phyloP scores from a whole-genome alignment of 2,113 vertebrate species.

The Actenoides lindsayi region DNA sequence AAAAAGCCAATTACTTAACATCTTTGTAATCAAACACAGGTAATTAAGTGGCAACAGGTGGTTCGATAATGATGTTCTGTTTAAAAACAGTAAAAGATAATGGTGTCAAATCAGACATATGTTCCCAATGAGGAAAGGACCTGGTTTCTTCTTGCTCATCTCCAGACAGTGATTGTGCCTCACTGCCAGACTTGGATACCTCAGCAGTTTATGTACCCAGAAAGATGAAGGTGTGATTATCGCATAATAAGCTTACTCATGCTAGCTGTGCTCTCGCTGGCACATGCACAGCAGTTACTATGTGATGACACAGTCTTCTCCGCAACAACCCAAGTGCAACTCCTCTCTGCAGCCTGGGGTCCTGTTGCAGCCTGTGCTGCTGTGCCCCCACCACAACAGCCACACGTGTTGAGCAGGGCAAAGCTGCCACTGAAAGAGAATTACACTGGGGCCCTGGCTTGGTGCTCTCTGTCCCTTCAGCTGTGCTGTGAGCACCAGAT shows the following conservation, averaged over 20 bases:
- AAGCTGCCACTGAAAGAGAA: not conserved
- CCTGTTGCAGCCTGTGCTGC: not conserved
- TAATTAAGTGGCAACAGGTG: slow-evolving; percentile 46
- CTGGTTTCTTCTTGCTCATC: not conserved
- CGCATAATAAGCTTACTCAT: slow-evolving; percentile 62
- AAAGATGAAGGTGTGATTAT: slow-evolving; percentile 60
- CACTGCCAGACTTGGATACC: slow-evolving; percentile 21
- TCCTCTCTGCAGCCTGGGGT: not conserved
- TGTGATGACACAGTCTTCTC: slow-evolving; percentile 7
- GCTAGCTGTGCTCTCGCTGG: slow-evolving; percentile 55
- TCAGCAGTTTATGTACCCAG: slow-evolving; percentile 62
- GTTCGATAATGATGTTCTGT: slow-evolving; percentile 9
- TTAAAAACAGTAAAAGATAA: slow-evolving; percentile 46
- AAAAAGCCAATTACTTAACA: not conserved
- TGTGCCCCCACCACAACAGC: not conserved
- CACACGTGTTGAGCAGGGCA: accelerated
- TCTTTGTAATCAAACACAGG: not conserved
- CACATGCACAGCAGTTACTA: slow-evolving; percentile 59
- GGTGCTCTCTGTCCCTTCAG: not conserved
- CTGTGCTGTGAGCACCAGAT: not conserved
- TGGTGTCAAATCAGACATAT: not conserved
- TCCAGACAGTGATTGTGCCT: slow-evolving; percentile 32
- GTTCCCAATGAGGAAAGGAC: not conserved
- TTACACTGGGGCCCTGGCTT: accelerated
- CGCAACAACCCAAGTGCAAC: not conserved